Evolutionary conservation across 2,113 vertebrate species (phyloP), one percentile per base, ranked within the genome.

Genomic region (Limnothrissa miodon): DNA sequence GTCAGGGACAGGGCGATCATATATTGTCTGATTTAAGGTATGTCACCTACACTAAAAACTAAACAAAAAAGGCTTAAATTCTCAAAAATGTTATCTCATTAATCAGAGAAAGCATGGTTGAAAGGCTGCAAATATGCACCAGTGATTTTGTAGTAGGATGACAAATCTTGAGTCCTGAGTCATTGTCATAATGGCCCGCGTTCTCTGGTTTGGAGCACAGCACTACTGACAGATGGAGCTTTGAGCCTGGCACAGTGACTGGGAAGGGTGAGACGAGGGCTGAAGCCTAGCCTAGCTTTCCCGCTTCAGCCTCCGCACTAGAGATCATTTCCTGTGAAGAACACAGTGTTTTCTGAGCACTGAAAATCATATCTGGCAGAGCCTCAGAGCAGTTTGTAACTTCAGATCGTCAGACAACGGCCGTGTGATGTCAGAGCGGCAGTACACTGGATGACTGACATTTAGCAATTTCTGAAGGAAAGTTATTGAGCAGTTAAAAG

Each of bases 401-500:
- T 13, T 33, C 25, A 17, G 66, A 74, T 74, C 66, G 11, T 36
- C 66, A 74, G 66, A 74, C 66, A 74, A 74, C 11, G 66, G 66
- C 25, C 17, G 66, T 15, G 66, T 33, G 10, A 74, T 74, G 66
- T 36, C 66, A 74, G 62, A 4, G 11, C 5, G 29, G 29, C 86
- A 80, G 81, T 39, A 62, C 87, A 83, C 85, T 82, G 79, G 78
- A 85, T 84, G 81, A 70, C 82, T 86, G 83, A 86, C 85, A 87
- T 88, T 88, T 86, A 84, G 78, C 44, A 78, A 79, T 48, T 74
- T 48, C 83, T 66, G 83, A 81, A 59, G 81, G 78, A 78, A 39
- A 80, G 84, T 88, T 84, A 86, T 86, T 85, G 83, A 82, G 82
- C 59, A 85, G 82, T 82, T 84, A 84, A 87, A 82, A 80, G 66